These are phyloP conservation scores for Pampusana beccarii DNA, from an alignment of 2,113 vertebrate genomes.

Conservation along the genomic window DNA sequence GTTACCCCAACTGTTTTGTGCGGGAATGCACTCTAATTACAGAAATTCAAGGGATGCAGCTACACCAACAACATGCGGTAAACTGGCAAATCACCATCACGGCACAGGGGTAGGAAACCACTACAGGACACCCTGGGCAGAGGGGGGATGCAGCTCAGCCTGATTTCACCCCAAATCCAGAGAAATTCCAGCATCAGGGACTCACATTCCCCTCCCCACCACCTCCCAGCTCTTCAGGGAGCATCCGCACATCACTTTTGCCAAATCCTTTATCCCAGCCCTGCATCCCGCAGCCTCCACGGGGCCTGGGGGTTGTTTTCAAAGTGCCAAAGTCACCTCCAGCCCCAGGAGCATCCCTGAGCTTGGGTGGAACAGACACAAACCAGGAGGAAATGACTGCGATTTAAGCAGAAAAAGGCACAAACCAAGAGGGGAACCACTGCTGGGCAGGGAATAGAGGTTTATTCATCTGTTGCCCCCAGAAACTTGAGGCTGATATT, in stretches of 20 bases:
- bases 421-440: constrained; percentile 21
- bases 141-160: not conserved
- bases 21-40: constrained; percentile 28
- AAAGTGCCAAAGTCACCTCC: not conserved
- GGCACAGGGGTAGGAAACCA: not conserved
- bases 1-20: not conserved
- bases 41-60: constrained; percentile 33
- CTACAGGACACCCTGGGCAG: fast-evolving
- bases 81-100: not conserved
- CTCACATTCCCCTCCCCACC: not conserved
- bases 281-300: too few relatives aligned
- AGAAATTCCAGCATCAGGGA: not conserved
- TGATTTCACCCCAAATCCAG: not conserved
- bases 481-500: not conserved
- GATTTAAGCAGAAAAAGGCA: not conserved
- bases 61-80: not conserved
- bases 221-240: not conserved
- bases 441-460: constrained; percentile 38
- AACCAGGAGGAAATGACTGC: not conserved
- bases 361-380: not conserved
- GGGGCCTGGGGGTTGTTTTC: too few relatives aligned
- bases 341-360: not conserved
- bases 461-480: constrained; percentile 35
- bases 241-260: fast-evolving
- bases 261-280: not conserved